These are phyloP conservation scores for Fabriciana adippe DNA, from an alignment of 2,888 invertebrate genomes.

Conservation along the genomic window DNA sequence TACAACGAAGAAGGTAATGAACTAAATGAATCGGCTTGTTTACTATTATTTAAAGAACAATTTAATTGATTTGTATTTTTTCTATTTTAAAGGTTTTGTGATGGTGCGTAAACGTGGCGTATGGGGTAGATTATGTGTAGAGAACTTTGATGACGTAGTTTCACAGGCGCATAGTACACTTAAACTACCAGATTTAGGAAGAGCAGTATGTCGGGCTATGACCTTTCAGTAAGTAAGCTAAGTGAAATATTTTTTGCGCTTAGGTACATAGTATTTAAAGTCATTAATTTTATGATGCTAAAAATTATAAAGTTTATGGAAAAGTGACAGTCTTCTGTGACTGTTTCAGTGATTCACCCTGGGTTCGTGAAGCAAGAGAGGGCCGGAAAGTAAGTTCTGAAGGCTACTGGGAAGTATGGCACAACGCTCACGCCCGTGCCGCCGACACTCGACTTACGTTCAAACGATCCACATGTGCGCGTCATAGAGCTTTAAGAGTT, in stretches of 20 bases:
- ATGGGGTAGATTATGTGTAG: slow-evolving; percentile 90
- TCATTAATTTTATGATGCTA: too few relatives aligned
- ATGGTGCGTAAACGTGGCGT: slow-evolving; percentile 88
- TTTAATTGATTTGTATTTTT: not conserved
- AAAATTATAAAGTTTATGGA: not conserved
- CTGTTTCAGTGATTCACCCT: slow-evolving; percentile 62
- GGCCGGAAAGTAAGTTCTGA: slow-evolving; percentile 61
- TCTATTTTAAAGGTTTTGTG: slow-evolving; percentile 81
- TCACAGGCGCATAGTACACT: slow-evolving; percentile 82
- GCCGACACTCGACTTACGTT: slow-evolving; percentile 85
- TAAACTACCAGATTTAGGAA: slow-evolving; percentile 86
- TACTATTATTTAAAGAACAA: not conserved
- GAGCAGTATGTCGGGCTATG: slow-evolving; percentile 88
- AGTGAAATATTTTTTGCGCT: not conserved
- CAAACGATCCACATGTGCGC: slow-evolving; percentile 83
- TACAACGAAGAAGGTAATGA: slow-evolving; percentile 83
- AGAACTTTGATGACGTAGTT: slow-evolving; percentile 84
- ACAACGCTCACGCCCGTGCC: slow-evolving; percentile 75
- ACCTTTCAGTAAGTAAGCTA: slow-evolving; percentile 85
- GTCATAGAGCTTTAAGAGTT: slow-evolving; percentile 85
- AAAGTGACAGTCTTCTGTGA: not conserved
- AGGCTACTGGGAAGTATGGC: slow-evolving; percentile 84
- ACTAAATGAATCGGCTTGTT: not conserved
- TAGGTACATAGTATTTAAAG: too few relatives aligned
- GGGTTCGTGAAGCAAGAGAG: slow-evolving; percentile 71